Evolutionary conservation across 2,797 vertebrate species (phyloP).

Genomic region (Platalea minor): DNA sequence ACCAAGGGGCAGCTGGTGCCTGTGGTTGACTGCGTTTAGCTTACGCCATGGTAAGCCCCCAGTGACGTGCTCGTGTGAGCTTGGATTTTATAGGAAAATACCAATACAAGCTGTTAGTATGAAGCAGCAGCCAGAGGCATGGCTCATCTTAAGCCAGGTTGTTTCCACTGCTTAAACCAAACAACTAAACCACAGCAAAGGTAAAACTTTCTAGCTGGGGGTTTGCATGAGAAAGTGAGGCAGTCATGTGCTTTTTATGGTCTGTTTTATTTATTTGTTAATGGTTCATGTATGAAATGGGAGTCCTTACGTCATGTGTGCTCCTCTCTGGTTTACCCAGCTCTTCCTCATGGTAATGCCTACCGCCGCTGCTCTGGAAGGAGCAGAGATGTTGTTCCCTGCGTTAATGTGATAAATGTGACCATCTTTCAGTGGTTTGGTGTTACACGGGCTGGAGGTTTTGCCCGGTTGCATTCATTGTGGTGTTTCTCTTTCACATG

Average conservation of each 20-base stretch:
- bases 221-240: not conserved
- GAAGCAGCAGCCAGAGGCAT: not conserved
- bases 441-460: not conserved
- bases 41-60: not conserved
- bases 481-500: not conserved
- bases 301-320: not conserved
- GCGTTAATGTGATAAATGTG: rapidly evolving
- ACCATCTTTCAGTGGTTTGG: not conserved
- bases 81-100: not conserved
- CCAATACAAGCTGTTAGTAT: not conserved
- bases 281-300: not conserved
- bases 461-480: not conserved
- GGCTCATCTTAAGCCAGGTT: not conserved
- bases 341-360: not conserved
- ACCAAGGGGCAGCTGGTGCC: not conserved
- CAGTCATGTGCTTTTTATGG: not conserved
- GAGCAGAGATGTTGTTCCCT: not conserved
- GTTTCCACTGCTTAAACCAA: not conserved
- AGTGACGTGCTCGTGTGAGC: not conserved
- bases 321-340: not conserved
- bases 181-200: not conserved
- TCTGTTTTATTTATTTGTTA: not conserved
- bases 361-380: not conserved
- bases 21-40: not conserved
- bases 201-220: not conserved